A percentile compares a stretch with the other conserved stretches of the same genome.
Conservation (phyloP, 2,888 invertebrate species). For the Matsumyia berberina region DNA sequence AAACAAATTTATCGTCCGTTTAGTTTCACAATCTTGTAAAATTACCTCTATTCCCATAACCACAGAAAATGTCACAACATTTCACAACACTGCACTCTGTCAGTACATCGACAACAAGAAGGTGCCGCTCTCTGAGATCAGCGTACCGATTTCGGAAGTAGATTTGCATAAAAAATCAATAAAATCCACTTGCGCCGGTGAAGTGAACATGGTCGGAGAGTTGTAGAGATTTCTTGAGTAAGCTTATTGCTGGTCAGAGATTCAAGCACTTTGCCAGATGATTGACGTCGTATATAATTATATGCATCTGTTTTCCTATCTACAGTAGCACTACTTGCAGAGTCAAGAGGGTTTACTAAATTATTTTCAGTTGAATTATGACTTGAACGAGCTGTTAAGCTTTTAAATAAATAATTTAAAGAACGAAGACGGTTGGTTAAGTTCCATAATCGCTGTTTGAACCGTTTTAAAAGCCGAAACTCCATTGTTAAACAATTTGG, state of each 20-base stretch:
- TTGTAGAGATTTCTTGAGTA: constrained; percentile 10
- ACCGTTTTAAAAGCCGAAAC: no score
- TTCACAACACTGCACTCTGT: neutral
- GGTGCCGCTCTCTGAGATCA: neutral
- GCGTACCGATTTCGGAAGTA: constrained; percentile 27
- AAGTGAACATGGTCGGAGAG: constrained; percentile 6
- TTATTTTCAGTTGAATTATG: constrained; percentile 15
- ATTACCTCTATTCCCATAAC: constrained; percentile 9
- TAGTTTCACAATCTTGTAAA: constrained; percentile 5
- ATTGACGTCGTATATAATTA: neutral
- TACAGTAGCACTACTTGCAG: neutral
- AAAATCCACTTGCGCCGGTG: neutral
- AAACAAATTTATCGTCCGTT: constrained; percentile 2
- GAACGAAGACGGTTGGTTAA: neutral
- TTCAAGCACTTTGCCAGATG: neutral
- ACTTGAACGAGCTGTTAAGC: neutral
- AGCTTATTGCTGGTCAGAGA: neutral
- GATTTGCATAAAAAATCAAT: constrained; percentile 31
- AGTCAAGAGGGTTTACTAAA: neutral
- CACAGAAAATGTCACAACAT: constrained; percentile 33
- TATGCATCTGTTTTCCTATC: neutral
- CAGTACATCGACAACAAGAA: neutral
- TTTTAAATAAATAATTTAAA: neutral
- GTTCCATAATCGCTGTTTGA: no score
- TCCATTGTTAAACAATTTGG: no score